These are phyloP conservation scores for Tapirus terrestris DNA, from an alignment of 2,113 vertebrate genomes.

Conservation along the genomic window DNA sequence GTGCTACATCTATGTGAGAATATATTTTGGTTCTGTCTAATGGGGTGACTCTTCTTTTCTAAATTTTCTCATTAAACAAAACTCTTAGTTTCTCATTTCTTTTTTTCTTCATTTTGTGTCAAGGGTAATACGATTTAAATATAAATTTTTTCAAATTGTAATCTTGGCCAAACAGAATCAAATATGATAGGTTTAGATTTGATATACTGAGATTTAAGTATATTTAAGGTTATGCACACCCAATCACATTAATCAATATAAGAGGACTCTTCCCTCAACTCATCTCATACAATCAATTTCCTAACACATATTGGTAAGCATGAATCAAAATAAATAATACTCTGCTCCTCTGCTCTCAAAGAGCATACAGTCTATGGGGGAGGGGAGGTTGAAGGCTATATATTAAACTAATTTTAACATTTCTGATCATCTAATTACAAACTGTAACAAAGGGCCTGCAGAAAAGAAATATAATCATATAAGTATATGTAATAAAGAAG, in stretches of 20 bases:
- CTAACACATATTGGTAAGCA: background rate
- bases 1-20: constrained; percentile 66
- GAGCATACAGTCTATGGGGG: too few species aligned
- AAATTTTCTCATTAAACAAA: constrained; percentile 79
- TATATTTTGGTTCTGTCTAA: constrained; percentile 76
- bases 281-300: background rate
- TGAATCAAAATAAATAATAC: background rate
- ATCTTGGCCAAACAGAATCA: background rate
- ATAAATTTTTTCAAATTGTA: background rate
- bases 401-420: background rate
- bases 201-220: background rate
- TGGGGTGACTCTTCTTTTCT: constrained; percentile 72
- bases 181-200: background rate
- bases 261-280: background rate
- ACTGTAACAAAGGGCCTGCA: background rate
- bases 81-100: constrained; percentile 60
- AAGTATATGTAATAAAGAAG: background rate
- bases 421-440: background rate
- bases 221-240: background rate
- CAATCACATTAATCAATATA: background rate
- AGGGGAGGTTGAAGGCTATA: accelerated
- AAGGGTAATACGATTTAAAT: background rate
- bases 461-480: background rate
- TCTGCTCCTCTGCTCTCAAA: background rate
- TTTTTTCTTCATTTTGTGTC: constrained; percentile 43